Evolutionary conservation across 2,113 vertebrate genomes (phyloP).

Genomic region (Oxyura jamaicensis): DNA sequence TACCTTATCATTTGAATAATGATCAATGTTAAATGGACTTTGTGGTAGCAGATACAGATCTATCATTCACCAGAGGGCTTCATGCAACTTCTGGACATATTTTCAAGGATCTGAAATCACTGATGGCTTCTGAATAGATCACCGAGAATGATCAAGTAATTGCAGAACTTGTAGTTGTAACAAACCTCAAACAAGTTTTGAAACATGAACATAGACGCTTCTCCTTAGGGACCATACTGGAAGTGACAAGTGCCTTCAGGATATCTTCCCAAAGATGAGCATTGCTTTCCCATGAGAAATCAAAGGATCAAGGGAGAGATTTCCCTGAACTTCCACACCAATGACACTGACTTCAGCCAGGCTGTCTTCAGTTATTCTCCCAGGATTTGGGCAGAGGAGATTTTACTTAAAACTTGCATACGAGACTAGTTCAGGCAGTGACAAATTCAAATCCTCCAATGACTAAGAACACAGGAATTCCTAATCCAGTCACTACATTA

Average conservation of each 20-base stretch:
- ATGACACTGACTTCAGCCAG: background rate
- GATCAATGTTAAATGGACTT: slow-evolving; percentile 46
- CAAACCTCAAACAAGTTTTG: background rate
- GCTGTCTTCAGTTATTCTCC: background rate
- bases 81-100: slow-evolving; percentile 13
- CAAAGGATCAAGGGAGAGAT: rapidly evolving
- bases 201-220: background rate
- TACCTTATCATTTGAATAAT: slow-evolving; percentile 52
- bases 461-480: background rate
- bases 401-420: rapidly evolving
- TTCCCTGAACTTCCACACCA: background rate
- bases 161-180: background rate
- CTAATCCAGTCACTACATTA: background rate
- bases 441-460: background rate
- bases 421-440: background rate
- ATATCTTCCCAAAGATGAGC: background rate
- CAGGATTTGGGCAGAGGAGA: background rate
- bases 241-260: background rate
- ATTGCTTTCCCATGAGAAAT: rapidly evolving
- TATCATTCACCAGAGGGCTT: background rate
- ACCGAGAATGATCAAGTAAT: background rate
- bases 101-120: slow-evolving; percentile 10
- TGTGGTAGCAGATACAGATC: background rate
- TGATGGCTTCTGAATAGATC: background rate
- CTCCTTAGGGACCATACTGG: background rate